Evolutionary conservation across 1,140 invertebrate species (phyloP), one percentile per base, ranked within the genome.

Genomic region (Calephelis nemesis): DNA sequence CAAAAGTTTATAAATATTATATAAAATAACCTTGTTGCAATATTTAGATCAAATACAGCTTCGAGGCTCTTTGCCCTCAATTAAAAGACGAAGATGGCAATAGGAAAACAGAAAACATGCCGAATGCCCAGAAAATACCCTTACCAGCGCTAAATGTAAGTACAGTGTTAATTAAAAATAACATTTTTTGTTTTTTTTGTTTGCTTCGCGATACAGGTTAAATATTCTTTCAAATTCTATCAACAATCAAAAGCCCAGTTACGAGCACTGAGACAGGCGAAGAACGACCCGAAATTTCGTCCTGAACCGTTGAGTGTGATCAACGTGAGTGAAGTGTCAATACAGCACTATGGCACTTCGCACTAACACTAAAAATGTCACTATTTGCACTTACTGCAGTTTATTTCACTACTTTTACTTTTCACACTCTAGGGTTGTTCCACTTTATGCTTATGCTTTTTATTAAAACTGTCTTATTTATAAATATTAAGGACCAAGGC

Each of bases 101-200:
- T 74, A 94, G 93, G 81, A 93, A 93, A 74, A 91, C 92, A 69
- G 94, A 95, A 71, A 92, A 87, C 60, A 71, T 91, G 39, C 83
- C 85, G 75, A 92, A 93, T 76, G 85, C 92, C 5, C 92, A 94
- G 85, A 92, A 93, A 68, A 93, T 93, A 74, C 95, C 95, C 42
- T 93, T 96, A 74, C 95, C 95, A 69, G 95, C 95, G 49, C 84
- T 96, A 73, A 96, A 96, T 87, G 95, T 96, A 94, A 94, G 94
- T 93, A 63, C 60, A 39, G 48, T 62, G 10, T 66, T 54, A 40
- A 62, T 67, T 62, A 54, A 52, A 63, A 52, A 72, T 60, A 54
- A 60, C 65, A 75, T 77, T 73, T 72, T 81, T 76, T 49, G 65
- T 75, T 75, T 82, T 77, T 76, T 78, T 82, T 45, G 42, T 45